Evolutionary conservation across 2,888 invertebrate species (phyloP).

Genomic region (Papilio demoleus): DNA sequence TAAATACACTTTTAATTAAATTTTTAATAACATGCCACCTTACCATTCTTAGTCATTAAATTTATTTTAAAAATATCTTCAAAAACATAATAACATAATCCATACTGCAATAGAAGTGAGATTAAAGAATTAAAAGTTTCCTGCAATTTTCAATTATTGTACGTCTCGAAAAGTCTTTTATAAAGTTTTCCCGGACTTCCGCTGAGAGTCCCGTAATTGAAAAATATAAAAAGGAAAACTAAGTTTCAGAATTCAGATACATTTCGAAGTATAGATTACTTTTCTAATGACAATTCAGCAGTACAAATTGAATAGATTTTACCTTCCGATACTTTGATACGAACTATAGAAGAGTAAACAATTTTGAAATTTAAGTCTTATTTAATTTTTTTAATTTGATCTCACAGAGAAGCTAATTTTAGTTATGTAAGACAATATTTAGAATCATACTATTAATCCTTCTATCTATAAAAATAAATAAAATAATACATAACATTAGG

Average conservation of each 20-base stretch:
- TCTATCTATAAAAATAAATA: too few species aligned
- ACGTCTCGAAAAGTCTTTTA: conserved; percentile 24
- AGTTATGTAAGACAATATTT: too few species aligned
- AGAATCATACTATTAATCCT: too few species aligned
- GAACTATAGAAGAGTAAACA: too few species aligned
- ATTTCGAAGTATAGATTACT: conserved; percentile 4
- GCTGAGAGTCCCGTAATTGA: conserved; percentile 22
- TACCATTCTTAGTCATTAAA: too few species aligned
- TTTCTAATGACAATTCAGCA: not conserved
- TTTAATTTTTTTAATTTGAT: too few species aligned
- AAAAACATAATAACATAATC: conserved; percentile 21
- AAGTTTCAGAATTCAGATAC: not conserved
- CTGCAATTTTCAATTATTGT: conserved; percentile 34
- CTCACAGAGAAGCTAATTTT: too few species aligned
- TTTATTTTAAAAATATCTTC: not conserved
- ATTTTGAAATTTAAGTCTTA: too few species aligned
- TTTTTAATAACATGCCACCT: too few species aligned
- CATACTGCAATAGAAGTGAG: not conserved
- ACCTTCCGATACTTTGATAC: too few species aligned
- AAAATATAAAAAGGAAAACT: conserved; percentile 26
- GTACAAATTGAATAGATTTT: not conserved
- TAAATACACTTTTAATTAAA: too few species aligned
- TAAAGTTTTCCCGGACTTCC: conserved; percentile 1
- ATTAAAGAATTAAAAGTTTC: conserved; percentile 32
- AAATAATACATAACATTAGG: too few species aligned